phyloP scores from a whole-genome alignment of 2,888 invertebrate genomes.

The Scotopteryx bipunctaria region DNA sequence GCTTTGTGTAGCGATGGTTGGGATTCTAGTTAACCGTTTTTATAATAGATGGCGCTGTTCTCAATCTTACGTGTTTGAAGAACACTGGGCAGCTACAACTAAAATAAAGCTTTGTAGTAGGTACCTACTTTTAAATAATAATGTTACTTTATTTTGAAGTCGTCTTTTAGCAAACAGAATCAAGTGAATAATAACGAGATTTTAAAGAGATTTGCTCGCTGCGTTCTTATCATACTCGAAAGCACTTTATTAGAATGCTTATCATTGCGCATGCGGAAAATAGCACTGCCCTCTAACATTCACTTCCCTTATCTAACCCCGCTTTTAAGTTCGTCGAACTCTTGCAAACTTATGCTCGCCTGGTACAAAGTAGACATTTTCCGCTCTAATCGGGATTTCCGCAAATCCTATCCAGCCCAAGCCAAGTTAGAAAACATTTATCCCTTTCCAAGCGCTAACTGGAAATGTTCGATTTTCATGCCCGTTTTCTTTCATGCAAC shows the following conservation, averaged over 20 bases:
- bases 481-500: conserved; percentile 27
- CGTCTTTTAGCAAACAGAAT: too few species aligned
- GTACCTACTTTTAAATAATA: too few species aligned
- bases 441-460: conserved; percentile 43
- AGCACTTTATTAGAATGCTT: conserved; percentile 4
- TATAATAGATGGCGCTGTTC: conserved; percentile 15
- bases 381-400: conserved; percentile 83
- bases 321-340: conserved; percentile 33
- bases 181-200: too few species aligned
- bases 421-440: conserved; percentile 68
- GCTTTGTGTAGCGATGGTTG: not conserved
- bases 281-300: conserved; percentile 54
- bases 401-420: conserved; percentile 66
- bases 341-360: conserved; percentile 50
- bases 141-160: too few species aligned
- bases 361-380: conserved; percentile 79
- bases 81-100: too few species aligned
- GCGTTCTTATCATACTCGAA: conserved; percentile 5
- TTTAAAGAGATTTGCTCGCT: too few species aligned
- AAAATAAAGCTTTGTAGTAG: too few species aligned
- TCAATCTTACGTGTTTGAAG: not conserved
- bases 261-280: conserved; percentile 43
- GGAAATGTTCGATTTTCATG: conserved; percentile 41
- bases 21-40: not conserved
- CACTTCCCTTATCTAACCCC: conserved; percentile 54